phyloP scores from a whole-genome alignment of 2,113 vertebrate genomes.

The Eudyptes chrysolophus region DNA sequence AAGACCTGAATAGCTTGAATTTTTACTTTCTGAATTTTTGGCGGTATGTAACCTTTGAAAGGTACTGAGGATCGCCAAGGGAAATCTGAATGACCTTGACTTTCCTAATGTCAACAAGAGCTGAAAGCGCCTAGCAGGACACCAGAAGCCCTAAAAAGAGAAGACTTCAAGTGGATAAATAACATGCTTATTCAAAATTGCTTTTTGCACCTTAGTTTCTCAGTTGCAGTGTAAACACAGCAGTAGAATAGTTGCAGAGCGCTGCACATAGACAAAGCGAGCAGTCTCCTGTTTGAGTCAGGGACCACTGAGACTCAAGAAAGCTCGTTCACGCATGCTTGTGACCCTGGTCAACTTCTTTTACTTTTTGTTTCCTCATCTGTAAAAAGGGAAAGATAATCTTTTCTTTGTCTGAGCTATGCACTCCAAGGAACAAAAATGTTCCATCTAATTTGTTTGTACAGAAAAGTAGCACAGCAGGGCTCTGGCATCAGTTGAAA shows the following conservation, averaged over 20 bases:
- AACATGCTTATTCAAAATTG: background rate
- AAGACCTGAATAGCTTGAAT: conserved; percentile 51
- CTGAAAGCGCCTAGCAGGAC: background rate
- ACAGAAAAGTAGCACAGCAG: background rate
- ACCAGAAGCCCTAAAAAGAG: background rate
- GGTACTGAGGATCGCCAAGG: background rate
- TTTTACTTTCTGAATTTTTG: conserved; percentile 6
- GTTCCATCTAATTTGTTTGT: conserved; percentile 24
- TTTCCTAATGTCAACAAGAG: background rate
- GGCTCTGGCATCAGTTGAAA: background rate
- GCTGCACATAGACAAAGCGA: background rate
- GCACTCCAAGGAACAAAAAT: conserved; percentile 27
- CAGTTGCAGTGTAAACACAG: background rate
- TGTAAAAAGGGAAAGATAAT: conserved; percentile 12
- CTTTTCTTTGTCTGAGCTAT: conserved; percentile 43
- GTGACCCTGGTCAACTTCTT: conserved; percentile 11
- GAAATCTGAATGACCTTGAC: background rate
- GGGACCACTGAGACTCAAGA: conserved; percentile 34
- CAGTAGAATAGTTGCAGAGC: conserved; percentile 12
- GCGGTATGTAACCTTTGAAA: background rate
- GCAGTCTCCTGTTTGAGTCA: background rate
- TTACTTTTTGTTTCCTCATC: conserved; percentile 19
- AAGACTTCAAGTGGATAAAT: background rate
- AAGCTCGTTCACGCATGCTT: background rate
- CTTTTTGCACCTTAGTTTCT: conserved; percentile 44